Percentiles rank a stretch among this genome's conserved stretches.
phyloP scores from a whole-genome alignment of 2,113 vertebrate genomes.

The Poicephalus meyeri region DNA sequence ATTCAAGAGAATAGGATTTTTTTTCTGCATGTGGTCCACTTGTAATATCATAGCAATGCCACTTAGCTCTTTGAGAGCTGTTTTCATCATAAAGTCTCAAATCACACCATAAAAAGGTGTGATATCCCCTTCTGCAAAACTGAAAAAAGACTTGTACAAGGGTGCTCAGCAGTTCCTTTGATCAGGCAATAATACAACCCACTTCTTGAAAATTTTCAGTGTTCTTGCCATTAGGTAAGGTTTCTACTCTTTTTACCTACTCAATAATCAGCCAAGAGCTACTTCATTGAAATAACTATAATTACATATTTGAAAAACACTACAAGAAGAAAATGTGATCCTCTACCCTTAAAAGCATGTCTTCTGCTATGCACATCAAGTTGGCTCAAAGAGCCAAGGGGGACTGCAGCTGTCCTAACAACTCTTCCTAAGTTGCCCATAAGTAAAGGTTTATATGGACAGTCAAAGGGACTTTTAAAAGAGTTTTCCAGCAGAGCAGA shows the following conservation, averaged over 20 bases:
- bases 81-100: neutral
- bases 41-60: neutral
- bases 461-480: neutral
- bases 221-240: neutral
- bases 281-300: neutral
- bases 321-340: neutral
- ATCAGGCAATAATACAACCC: neutral
- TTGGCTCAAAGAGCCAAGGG: neutral
- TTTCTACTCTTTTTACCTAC: neutral
- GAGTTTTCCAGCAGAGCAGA: neutral
- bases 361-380: neutral
- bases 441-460: neutral
- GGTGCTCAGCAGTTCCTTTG: neutral
- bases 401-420: neutral
- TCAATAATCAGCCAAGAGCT: neutral
- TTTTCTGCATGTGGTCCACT: conserved; percentile 33
- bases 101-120: neutral
- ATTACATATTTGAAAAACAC: neutral
- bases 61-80: neutral
- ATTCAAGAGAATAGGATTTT: neutral
- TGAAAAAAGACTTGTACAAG: neutral
- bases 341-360: neutral
- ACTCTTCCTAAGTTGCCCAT: neutral
- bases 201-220: neutral
- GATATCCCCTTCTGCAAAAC: neutral